A percentile compares a stretch with the other conserved stretches of the same genome.
Evolutionary conservation across 1,140 invertebrate species (phyloP).

Genomic region (Heliconius himera): DNA sequence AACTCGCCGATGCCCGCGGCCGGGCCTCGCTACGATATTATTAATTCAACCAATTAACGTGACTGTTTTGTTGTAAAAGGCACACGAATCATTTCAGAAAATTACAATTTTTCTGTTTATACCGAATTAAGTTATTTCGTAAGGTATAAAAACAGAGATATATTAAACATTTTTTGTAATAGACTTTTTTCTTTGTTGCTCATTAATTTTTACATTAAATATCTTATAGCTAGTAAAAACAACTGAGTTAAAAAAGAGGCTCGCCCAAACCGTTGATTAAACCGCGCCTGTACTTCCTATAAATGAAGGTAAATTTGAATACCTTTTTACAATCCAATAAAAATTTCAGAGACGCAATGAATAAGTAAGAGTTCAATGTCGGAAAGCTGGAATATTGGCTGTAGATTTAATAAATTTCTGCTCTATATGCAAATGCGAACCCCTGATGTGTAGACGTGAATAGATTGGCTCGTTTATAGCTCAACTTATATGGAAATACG

Average conservation of each 20-base stretch:
- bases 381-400: constrained; percentile 78
- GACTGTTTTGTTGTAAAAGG: constrained; percentile 45
- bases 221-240: constrained; percentile 7
- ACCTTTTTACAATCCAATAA: constrained; percentile 63
- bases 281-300: constrained; percentile 39
- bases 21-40: constrained; percentile 39
- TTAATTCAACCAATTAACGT: constrained; percentile 63
- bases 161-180: constrained; percentile 1
- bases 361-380: constrained; percentile 78
- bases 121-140: neutral
- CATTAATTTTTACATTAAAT: constrained; percentile 7
- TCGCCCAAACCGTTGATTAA: constrained; percentile 40
- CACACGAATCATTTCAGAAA: constrained; percentile 5
- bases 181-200: constrained; percentile 1
- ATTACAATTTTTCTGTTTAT: constrained; percentile 22
- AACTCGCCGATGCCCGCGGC: constrained; percentile 41
- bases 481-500: constrained; percentile 81
- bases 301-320: constrained; percentile 46
- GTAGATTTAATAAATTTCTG: constrained; percentile 82
- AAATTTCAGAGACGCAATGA: constrained; percentile 67
- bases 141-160: neutral
- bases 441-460: constrained; percentile 81
- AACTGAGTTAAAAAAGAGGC: constrained; percentile 11
- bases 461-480: constrained; percentile 81
- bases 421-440: constrained; percentile 81